Evolutionary conservation across 2,888 invertebrate genomes (phyloP), one percentile per base, ranked within the genome.

Genomic region (Latrodectus elegans): DNA sequence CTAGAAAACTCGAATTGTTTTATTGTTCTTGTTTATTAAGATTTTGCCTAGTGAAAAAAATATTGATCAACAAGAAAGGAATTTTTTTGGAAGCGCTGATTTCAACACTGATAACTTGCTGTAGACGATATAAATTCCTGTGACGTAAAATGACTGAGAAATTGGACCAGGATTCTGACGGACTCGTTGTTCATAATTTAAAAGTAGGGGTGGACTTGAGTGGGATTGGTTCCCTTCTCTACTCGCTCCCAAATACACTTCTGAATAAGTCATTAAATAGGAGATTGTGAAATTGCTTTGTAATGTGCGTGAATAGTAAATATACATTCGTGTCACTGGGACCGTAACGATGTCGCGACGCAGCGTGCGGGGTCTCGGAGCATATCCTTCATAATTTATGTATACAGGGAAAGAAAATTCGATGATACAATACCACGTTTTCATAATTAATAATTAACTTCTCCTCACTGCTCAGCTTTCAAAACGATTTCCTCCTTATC

Each of bases 391-490:
- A 84, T 84, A 84, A 84, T 67, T 78, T 79, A 84, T 84, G 78
- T 65, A 84, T 79, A 55, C 68, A 68, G 55, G 51, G 84, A 64
- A 78, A 84, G 84, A 84, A 84, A 82, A 84, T 60, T 74, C 68
- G 79, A 49, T 75, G 82, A 82, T 75, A 51, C 64, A 70, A 72
- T 80, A 64, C 60, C 79, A 73, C 68, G 55, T 68, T 79, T 79
- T 79, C 55, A 55, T 79, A 73, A 84, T 84, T 84, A 84, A 84
- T 84, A 79, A 71, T 84, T 84, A 75, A 53, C 51, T 75, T 75
- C 70, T 60, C n/a, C 60, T 10, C 52, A 70, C 55, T 38, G 26
- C 70, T 68, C 51, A 52, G 53, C 22, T 67, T 78, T 26, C n/a
- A 12, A 17, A 80, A 14, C 12, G 68, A 73, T 26, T 73, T 73